Percentiles rank a stretch among this genome's conserved stretches.
phyloP scores from a whole-genome alignment of 2,888 invertebrate species.

The Odontocerum albicorne region DNA sequence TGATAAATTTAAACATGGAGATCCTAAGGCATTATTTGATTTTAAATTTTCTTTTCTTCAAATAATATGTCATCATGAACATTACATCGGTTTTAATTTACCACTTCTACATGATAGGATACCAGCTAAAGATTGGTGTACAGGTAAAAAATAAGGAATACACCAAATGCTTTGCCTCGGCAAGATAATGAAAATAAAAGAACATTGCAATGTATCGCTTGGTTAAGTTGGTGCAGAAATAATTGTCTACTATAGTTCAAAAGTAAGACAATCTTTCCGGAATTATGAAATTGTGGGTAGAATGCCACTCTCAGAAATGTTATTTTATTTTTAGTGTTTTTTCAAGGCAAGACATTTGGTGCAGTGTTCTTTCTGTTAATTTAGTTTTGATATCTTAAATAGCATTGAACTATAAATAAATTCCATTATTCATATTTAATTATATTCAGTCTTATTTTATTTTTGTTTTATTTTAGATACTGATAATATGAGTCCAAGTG shows the following conservation, averaged over 20 bases:
- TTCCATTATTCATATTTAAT: too few species aligned
- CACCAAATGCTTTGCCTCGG: too few species aligned
- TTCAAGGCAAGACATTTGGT: too few species aligned
- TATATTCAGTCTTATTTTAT: constrained; percentile 34
- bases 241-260: too few species aligned
- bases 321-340: too few species aligned
- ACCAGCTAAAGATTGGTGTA: constrained; percentile 43
- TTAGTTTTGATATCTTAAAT: constrained; percentile 2
- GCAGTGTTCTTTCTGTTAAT: too few species aligned
- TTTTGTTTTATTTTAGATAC: constrained; percentile 56
- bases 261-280: too few species aligned
- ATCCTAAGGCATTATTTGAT: constrained; percentile 79
- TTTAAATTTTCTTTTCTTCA: constrained; percentile 91
- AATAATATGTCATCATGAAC: constrained; percentile 91
- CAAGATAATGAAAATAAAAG: too few species aligned
- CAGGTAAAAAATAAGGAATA: constrained; percentile 46
- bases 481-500: constrained; percentile 62
- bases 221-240: too few species aligned
- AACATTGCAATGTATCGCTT: too few species aligned
- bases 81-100: constrained; percentile 90
- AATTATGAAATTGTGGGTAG: too few species aligned
- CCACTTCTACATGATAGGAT: constrained; percentile 69
- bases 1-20: constrained; percentile 82
- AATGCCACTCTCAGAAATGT: too few species aligned
- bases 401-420: background rate